Base-by-base conservation (phyloP, 2,797 vertebrate species). In the Nyctalus aviator region DNA sequence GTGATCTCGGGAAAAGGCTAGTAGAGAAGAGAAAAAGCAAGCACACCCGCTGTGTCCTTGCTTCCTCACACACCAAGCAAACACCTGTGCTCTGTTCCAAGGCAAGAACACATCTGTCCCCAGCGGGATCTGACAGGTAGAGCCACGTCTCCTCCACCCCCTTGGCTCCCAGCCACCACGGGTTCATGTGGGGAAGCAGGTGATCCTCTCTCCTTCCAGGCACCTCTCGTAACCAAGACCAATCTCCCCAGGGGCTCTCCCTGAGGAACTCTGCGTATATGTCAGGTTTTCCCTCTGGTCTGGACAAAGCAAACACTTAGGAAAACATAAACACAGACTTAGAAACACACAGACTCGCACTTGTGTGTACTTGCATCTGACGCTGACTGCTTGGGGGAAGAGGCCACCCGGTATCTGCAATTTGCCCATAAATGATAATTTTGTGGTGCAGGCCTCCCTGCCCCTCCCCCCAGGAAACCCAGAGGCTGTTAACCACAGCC, bases 261-360 rank as follows among this genome's bases (percentile, higher is more conserved):
- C 96, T 25, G 12, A 85, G 78, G 96, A 86, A 81, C 44, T 81
- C 10, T 4, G 12, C 9, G 25, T 50, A 66, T 18, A 88, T 55
- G 50, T 77, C 82, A 50, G 23, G 46, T 90, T 95, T 94, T 95
- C 96, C 95, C 96, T 83, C 11, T 41, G 91, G 96, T 64, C 84
- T 88, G 35, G 46, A 72, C 41, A 83, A 85, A 91, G 37, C 73
- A 90, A 94, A 90, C 53, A 41, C 53, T 84, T 62, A 4, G 66
- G 68, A 69, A 95, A 96, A 95, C 64, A 94, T 89, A 93, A 96
- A 95, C 84, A 96, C 27, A 64, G 69, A 20, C 53, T 88, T 81
- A 69, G 90, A 95, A 96, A 94, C 89, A 91, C 53, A 91, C 50
- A 96, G 71, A 92, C 89, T 95, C 21, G 77, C 48, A 86, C 17